Percentiles rank a stretch among this genome's conserved stretches.
Conservation (phyloP, 2,113 vertebrate species). For the Psettodes erumei region DNA sequence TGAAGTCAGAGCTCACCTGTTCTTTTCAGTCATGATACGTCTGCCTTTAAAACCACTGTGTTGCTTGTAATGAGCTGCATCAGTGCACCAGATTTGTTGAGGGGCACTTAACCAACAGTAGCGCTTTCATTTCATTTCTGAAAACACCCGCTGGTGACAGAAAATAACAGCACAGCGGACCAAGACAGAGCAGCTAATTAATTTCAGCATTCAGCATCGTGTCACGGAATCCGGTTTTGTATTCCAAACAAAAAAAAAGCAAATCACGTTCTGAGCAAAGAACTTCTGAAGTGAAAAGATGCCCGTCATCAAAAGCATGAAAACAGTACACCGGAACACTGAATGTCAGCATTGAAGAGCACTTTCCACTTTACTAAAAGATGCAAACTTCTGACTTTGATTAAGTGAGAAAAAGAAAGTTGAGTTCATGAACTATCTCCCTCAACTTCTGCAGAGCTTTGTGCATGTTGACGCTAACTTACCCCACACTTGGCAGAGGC, state of each 20-base stretch:
- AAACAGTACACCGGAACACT: background rate
- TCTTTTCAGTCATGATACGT: background rate
- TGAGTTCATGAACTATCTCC: too few relatives aligned
- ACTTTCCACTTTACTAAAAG: background rate
- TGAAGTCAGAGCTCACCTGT: slow-evolving; percentile 4
- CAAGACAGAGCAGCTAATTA: slow-evolving; percentile 1
- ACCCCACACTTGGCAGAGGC: slow-evolving; percentile 12
- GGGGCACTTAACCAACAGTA: background rate
- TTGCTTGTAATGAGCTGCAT: slow-evolving; percentile 10
- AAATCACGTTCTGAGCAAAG: too few relatives aligned
- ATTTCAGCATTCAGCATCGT: background rate
- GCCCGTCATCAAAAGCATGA: background rate
- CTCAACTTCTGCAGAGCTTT: too few relatives aligned
- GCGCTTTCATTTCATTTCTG: background rate
- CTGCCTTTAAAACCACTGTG: slow-evolving; percentile 5
- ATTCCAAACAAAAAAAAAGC: background rate
- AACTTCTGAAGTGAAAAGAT: background rate
- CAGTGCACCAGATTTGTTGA: background rate
- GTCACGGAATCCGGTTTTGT: background rate
- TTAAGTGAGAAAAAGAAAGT: background rate
- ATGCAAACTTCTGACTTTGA: background rate
- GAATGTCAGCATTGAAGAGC: background rate
- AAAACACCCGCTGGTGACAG: background rate
- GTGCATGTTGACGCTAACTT: background rate
- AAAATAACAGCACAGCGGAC: background rate